phyloP scores from a whole-genome alignment of 2,888 invertebrate species.

The Harpalus rubripes region DNA sequence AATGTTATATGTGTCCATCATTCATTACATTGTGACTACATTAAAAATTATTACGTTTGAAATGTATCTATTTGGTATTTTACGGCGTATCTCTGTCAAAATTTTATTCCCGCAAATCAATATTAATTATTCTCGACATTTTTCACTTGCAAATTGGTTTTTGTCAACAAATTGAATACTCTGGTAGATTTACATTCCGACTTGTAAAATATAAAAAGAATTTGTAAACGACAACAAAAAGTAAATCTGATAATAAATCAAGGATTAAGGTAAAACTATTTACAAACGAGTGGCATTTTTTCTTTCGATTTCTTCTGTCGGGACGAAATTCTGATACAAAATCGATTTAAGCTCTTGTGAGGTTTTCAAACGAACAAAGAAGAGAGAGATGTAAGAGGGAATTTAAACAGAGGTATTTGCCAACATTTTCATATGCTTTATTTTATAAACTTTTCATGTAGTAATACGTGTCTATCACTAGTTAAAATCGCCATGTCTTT shows the following conservation, averaged over 20 bases:
- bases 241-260: slow-evolving; percentile 24
- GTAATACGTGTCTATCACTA: background rate
- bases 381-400: slow-evolving; percentile 12
- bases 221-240: slow-evolving; percentile 36
- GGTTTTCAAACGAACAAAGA: background rate
- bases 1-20: background rate
- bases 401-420: slow-evolving; percentile 11
- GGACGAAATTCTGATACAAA: slow-evolving; percentile 40
- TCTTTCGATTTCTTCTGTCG: slow-evolving; percentile 37
- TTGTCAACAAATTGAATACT: background rate
- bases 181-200: slow-evolving; percentile 8
- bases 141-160: slow-evolving; percentile 7
- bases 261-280: slow-evolving; percentile 44
- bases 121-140: background rate
- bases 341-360: slow-evolving; percentile 31
- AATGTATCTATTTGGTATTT: background rate
- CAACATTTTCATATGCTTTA: background rate
- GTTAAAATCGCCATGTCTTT: background rate
- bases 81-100: background rate
- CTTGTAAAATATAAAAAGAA: slow-evolving; percentile 38
- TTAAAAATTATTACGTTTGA: background rate
- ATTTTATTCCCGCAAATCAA: background rate
- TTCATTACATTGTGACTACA: background rate
- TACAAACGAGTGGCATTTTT: slow-evolving; percentile 43
- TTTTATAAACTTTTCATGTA: background rate